phyloP scores from a whole-genome alignment of 2,113 vertebrate genomes.

The Himantopus leucocephalus region DNA sequence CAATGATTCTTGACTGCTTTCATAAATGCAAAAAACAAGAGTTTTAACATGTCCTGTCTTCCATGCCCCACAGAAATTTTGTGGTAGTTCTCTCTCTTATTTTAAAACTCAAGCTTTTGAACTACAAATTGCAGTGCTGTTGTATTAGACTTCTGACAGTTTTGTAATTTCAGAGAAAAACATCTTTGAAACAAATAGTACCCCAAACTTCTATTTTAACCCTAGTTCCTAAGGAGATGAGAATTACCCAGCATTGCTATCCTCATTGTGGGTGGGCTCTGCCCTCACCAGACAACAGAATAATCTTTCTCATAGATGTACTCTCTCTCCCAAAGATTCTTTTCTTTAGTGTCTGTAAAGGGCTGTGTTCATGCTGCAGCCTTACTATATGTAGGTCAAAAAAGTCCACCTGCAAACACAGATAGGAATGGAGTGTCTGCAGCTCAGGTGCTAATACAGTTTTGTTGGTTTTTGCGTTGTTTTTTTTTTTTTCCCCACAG shows the following conservation, averaged over 20 bases:
- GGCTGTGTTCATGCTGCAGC: not conserved
- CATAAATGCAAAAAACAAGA: not conserved
- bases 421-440: not conserved
- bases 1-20: not conserved
- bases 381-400: not conserved
- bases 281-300: not conserved
- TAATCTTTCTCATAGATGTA: not conserved
- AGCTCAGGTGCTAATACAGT: not conserved
- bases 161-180: not conserved
- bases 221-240: not conserved
- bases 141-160: not conserved
- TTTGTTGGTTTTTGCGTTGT: not conserved
- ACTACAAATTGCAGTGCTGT: not conserved
- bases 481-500: not conserved
- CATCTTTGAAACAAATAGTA: not conserved
- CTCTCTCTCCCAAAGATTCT: not conserved
- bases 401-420: not conserved
- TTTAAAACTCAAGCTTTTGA: not conserved
- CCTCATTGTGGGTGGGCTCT: not conserved
- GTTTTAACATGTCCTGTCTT: not conserved
- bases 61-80: not conserved
- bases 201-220: not conserved
- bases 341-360: not conserved
- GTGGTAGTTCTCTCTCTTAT: not conserved
- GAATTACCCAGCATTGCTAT: not conserved